A percentile compares a stretch with the other conserved stretches of the same genome.
Evolutionary conservation across 2,113 vertebrate genomes (phyloP).

Genomic region (Hydropotes inermis): DNA sequence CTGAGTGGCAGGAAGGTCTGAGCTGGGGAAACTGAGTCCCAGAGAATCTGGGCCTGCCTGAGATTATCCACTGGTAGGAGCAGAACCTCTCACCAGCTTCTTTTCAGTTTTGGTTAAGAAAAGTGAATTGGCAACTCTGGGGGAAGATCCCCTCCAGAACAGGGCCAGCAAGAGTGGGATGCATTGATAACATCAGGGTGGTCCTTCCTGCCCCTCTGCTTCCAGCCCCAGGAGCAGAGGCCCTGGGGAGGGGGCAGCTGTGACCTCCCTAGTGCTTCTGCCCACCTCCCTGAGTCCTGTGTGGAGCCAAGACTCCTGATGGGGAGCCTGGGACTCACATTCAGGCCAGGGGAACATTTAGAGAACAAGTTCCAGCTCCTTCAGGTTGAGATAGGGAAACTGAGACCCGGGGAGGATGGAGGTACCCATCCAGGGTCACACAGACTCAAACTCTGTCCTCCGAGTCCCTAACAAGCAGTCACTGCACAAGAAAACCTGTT

Average conservation of each 20-base stretch:
- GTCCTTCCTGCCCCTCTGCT: not conserved
- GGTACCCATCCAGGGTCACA: not conserved
- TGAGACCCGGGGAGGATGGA: not conserved
- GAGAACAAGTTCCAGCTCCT: not conserved
- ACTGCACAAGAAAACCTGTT: not conserved
- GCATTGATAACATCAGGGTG: not conserved
- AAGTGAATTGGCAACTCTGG: not conserved
- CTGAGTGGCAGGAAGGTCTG: not conserved
- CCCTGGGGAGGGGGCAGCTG: conserved; percentile 25
- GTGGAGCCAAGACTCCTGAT: not conserved
- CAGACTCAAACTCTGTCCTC: not conserved
- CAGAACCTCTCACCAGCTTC: not conserved
- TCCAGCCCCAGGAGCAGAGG: not conserved
- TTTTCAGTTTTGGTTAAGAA: not conserved
- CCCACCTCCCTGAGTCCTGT: not conserved
- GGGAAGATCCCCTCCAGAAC: not conserved
- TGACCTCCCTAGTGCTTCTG: conserved; percentile 48
- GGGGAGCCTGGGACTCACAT: rapidly evolving
- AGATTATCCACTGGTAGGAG: not conserved
- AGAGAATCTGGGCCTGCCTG: not conserved
- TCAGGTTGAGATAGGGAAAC: not conserved
- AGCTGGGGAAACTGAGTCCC: not conserved
- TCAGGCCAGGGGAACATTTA: not conserved
- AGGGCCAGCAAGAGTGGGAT: not conserved
- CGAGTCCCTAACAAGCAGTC: not conserved